A percentile compares a stretch with the other conserved stretches of the same genome.
These are phyloP conservation scores for Dasysyrphus albostriatus DNA, from an alignment of 2,888 invertebrate species.

Conservation along the genomic window DNA sequence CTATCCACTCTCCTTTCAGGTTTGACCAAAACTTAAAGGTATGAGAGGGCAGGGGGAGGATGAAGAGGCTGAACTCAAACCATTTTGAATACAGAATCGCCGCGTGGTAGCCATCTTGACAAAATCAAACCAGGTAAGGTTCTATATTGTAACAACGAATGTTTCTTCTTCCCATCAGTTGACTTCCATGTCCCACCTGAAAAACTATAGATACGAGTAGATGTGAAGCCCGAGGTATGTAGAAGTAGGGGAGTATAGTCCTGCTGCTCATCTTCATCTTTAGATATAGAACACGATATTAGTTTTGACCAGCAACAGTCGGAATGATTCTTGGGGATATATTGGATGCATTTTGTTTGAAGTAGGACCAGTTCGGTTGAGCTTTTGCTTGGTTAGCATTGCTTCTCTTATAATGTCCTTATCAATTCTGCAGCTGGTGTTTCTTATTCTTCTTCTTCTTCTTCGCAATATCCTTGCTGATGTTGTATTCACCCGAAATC, in stretches of 20 bases:
- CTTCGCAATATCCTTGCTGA: conserved; percentile 37
- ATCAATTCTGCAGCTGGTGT: conserved; percentile 72
- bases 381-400: conserved; percentile 66
- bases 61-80: conserved; percentile 14
- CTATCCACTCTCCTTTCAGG: conserved; percentile 31
- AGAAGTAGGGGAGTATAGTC: neutral
- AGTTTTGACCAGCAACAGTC: conserved; percentile 60
- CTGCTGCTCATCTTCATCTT: conserved; percentile 61
- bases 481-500: neutral
- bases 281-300: conserved; percentile 60
- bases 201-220: conserved; percentile 34
- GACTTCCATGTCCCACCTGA: conserved; percentile 45
- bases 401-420: conserved; percentile 67
- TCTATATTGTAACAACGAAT: conserved; percentile 21
- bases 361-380: conserved; percentile 37
- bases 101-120: conserved; percentile 67
- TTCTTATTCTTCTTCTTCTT: conserved; percentile 72
- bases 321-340: conserved; percentile 41
- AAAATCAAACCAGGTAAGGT: conserved; percentile 57
- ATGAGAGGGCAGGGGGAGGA: neutral
- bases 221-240: neutral
- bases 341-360: conserved; percentile 48
- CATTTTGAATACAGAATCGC: conserved; percentile 54
- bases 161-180: conserved; percentile 23
- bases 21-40: conserved; percentile 8